Conservation (phyloP, 2,888 invertebrate genomes). For the Pegoplata infirma region DNA sequence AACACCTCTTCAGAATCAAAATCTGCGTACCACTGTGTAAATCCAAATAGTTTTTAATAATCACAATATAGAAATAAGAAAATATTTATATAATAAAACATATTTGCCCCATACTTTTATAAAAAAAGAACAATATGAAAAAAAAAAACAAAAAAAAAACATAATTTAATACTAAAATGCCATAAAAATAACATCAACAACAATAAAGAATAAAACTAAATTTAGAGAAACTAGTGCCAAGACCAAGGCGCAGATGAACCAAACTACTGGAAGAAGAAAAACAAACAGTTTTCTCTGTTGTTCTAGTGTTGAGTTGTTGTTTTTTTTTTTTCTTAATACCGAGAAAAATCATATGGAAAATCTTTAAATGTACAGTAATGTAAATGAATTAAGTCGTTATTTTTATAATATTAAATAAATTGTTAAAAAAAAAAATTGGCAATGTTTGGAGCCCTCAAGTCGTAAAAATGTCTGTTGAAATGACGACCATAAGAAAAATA, state of each 20-base stretch:
- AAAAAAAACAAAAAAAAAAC: neutral
- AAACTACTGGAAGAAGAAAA: neutral
- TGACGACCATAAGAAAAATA: too few species aligned
- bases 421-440: too few species aligned
- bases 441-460: too few species aligned
- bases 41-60: neutral
- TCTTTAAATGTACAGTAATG: too few species aligned
- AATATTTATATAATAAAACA: neutral
- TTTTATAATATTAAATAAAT: too few species aligned
- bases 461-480: too few species aligned
- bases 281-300: neutral
- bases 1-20: too few species aligned
- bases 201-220: conserved; percentile 13
- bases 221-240: conserved; percentile 56
- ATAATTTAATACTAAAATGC: conserved; percentile 17
- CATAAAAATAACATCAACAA: conserved; percentile 26
- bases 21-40: too few species aligned
- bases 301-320: too few species aligned
- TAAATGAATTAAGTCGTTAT: too few species aligned
- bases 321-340: neutral
- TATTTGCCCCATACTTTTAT: neutral
- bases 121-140: neutral
- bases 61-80: conserved; percentile 1
- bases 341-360: neutral
- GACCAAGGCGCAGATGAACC: conserved; percentile 39